These are phyloP conservation scores for Pocota personata DNA, from an alignment of 2,888 invertebrate species.

Conservation along the genomic window DNA sequence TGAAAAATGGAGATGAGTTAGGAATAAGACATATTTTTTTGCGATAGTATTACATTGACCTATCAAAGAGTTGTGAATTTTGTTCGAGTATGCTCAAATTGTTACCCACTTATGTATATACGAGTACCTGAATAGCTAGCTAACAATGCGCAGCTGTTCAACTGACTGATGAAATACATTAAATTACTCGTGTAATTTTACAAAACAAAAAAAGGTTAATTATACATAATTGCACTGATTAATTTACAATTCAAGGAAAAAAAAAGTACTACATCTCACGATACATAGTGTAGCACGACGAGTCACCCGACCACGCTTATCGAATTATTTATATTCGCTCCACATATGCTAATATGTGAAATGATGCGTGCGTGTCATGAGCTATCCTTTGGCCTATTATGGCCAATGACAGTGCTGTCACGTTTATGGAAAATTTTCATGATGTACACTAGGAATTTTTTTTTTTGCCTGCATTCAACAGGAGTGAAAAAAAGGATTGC, in stretches of 20 bases:
- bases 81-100: neutral
- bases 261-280: neutral
- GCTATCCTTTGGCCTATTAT: slow-evolving; percentile 56
- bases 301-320: slow-evolving; percentile 9
- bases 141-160: slow-evolving; percentile 19
- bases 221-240: slow-evolving; percentile 58
- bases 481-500: slow-evolving; percentile 45
- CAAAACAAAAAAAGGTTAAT: slow-evolving; percentile 42
- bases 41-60: neutral
- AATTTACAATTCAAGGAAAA: slow-evolving; percentile 30
- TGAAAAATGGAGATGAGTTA: too few species aligned
- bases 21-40: too few species aligned
- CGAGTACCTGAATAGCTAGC: neutral
- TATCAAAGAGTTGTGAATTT: neutral
- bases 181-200: slow-evolving; percentile 15
- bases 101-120: slow-evolving; percentile 2
- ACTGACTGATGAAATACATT: neutral
- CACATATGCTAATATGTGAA: slow-evolving; percentile 57
- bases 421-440: slow-evolving; percentile 61
- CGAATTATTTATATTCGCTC: slow-evolving; percentile 57
- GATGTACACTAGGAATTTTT: slow-evolving; percentile 19
- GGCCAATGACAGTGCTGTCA: slow-evolving; percentile 60
- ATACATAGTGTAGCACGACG: neutral
- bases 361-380: slow-evolving; percentile 65
- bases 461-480: slow-evolving; percentile 44